Percentiles rank a stretch among this genome's conserved stretches.
Conservation (phyloP, 2,888 invertebrate genomes). For the Sialis lutaria region DNA sequence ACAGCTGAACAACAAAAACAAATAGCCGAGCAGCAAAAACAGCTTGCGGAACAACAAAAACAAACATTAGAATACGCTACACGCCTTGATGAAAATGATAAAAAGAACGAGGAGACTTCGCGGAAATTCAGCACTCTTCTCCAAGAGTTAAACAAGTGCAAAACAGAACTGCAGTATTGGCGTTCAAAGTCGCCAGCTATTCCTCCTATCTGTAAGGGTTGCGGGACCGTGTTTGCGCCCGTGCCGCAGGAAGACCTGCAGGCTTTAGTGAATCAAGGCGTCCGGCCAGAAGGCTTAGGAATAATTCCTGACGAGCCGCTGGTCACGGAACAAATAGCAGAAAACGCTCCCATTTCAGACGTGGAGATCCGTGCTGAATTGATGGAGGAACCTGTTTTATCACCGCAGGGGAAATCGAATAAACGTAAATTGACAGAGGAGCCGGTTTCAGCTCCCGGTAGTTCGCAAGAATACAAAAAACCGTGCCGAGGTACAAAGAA, state of each 20-base stretch:
- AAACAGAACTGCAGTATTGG: constrained; percentile 83
- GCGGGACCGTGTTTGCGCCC: constrained; percentile 41
- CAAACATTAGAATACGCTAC: constrained; percentile 64
- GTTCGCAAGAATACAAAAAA: constrained; percentile 15
- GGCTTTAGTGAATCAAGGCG: constrained; percentile 39
- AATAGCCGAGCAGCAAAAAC: constrained; percentile 57
- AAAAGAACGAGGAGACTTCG: constrained; percentile 79
- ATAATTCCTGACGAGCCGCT: constrained; percentile 14
- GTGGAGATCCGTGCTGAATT: background rate
- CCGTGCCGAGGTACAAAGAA: constrained; percentile 20
- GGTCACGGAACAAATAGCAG: constrained; percentile 13
- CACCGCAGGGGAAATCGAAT: background rate
- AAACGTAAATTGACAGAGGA: constrained; percentile 3
- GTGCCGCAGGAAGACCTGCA: constrained; percentile 40
- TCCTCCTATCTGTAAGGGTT: constrained; percentile 51
- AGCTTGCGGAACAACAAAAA: constrained; percentile 54
- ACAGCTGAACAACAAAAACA: constrained; percentile 74
- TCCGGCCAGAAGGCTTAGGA: constrained; percentile 33
- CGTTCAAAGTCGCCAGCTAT: constrained; percentile 71
- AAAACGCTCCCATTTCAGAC: constrained; percentile 7
- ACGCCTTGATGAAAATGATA: constrained; percentile 72
- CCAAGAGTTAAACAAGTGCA: constrained; percentile 80
- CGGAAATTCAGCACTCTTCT: constrained; percentile 75
- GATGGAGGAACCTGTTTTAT: background rate
- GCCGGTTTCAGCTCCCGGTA: constrained; percentile 7